Base-by-base conservation (phyloP, 1,140 invertebrate genomes). In the Drosophila ercepeae region DNA sequence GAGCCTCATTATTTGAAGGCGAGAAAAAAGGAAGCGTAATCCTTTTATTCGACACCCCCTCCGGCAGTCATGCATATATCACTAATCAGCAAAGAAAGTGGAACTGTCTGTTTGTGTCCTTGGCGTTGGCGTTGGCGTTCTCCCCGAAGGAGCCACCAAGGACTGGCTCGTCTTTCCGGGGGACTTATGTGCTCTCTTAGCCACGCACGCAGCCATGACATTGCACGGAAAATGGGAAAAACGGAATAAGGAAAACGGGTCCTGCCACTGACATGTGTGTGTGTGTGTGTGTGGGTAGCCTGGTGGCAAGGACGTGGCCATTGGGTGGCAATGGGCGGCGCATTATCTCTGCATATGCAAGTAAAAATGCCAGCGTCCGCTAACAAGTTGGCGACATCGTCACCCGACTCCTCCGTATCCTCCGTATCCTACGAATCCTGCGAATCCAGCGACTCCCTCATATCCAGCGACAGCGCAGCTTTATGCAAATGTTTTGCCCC, bases 301-400 rank as follows among this genome's bases (percentile, higher is more conserved):
- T 7, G 52, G 34, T 23, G 52, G 69, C 69, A 72, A 63, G 69
- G 46, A 78, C 52, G 63, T 78, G 75, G 57, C 64, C 64, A 71
- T 54, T 63, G 53, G 63, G 53, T 44, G 73, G 50, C 42, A 45
- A 64, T 53, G 69, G 57, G 44, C 14, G 39, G 67, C 72, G 60
- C 75, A 84, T 84, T 83, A 84, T 71, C 65, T 64, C 50, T 57
- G 70, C 63, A 83, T 83, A 75, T 78, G 70, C 77, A 70, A 60
- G 65, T 60, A 61, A 74, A 83, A 83, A 75, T 78, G 53, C 60
- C 60, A 54, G 52, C 49, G 79, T 78, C 79, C 75, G 70, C 72
- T 84, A 76, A 88, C 77, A 88, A 81, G 82, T 81, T 75, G 61
- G 72, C 55, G 81, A 54, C 71, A 64, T 74, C 59, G 60, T 63